Evolutionary conservation across 2,113 vertebrate genomes (phyloP), one percentile per base, ranked within the genome.

Genomic region (Odontesthes bonariensis): DNA sequence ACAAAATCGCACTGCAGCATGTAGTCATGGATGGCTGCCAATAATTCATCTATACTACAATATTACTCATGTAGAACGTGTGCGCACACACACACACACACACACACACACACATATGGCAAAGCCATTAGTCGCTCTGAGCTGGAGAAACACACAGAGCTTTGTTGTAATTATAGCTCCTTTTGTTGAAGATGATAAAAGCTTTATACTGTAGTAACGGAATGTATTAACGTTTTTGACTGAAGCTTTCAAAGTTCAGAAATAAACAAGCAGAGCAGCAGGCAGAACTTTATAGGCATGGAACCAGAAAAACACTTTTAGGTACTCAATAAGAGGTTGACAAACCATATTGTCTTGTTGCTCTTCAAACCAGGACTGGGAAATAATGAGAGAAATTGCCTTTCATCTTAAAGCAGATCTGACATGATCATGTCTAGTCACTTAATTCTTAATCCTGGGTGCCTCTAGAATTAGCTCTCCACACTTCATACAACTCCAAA

Each of bases 41-140:
- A 82, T 90, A 88, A 86, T 89, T 87, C 84, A 82, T 86, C 84
- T 89, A 82, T 88, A 86, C 73, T 85, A 81, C 75, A 86, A 65
- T 88, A 88, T 86, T 80, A 86, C 69, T 89, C 81, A 89, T 77
- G 72, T 75, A 90, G 64, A 88, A 88, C 64, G 0, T 67, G 75
- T 59, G 64, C 61, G 27, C 57, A 66, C 72, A 73, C 66, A 31
- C 51, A 64, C 56, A 55, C 35, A 53, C 65, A 76, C 73, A 66
- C 73, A 67, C 66, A 27, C 63, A 68, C 61, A 33, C 54, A 66
- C 72, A 73, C 19, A 20, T 59, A 73, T 69, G 83, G 85, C n/a
- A 82, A 90, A 88, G 64, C 62, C 85, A 89, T 91, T 85, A 91
- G 69, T 52, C 5, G 23, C 66, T 69, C 78, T 66, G 22, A 74